Conservation (phyloP, 2,113 vertebrate species). For the Psophia crepitans region DNA sequence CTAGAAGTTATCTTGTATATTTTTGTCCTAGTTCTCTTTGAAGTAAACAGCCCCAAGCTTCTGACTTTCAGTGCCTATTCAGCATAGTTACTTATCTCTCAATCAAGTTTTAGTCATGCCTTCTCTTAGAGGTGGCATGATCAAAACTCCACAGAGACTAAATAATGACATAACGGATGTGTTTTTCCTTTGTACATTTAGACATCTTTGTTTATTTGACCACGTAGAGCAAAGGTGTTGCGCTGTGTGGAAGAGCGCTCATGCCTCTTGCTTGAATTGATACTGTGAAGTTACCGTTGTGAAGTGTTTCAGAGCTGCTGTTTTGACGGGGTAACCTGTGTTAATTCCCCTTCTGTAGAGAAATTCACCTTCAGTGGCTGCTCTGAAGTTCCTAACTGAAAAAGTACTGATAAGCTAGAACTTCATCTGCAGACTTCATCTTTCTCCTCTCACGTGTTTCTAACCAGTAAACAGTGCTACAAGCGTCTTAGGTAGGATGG, state of each 20-base stretch:
- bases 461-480: background rate
- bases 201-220: background rate
- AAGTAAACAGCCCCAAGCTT: background rate
- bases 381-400: background rate
- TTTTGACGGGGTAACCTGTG: background rate
- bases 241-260: accelerated
- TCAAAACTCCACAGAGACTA: background rate
- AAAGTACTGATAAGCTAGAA: background rate
- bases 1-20: background rate
- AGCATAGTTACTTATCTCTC: background rate
- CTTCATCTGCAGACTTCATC: background rate
- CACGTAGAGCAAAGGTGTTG: background rate
- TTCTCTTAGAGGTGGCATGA: background rate
- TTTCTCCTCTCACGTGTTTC: background rate
- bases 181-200: accelerated
- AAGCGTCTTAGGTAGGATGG: background rate
- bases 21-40: background rate
- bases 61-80: background rate
- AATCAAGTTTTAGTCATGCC: background rate
- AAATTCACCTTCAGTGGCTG: background rate
- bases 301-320: background rate
- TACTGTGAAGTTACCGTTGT: accelerated
- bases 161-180: accelerated
- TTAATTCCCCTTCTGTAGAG: background rate
- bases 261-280: background rate